A percentile compares a stretch with the other conserved stretches of the same genome.
Conservation (phyloP, 2,888 invertebrate genomes). For the Erynnis tages region DNA sequence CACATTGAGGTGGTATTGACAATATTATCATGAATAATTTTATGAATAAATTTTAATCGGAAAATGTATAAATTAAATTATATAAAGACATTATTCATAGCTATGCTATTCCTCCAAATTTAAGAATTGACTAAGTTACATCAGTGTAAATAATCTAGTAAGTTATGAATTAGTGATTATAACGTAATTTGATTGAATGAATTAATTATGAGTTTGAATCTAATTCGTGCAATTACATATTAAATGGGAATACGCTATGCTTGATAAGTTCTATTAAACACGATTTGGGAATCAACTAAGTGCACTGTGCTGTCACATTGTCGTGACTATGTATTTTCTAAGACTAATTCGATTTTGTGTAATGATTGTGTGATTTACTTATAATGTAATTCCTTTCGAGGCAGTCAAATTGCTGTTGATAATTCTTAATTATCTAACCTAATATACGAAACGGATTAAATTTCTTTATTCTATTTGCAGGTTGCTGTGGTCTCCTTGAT, state of each 20-base stretch:
- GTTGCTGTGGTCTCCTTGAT: conserved; percentile 61
- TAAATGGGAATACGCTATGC: conserved; percentile 2
- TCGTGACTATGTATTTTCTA: conserved; percentile 45
- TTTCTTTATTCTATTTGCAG: conserved; percentile 57
- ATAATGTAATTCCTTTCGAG: conserved; percentile 43
- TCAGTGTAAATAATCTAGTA: conserved; percentile 26
- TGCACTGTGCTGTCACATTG: conserved; percentile 71
- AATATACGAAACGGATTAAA: conserved; percentile 76
- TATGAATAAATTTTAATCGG: not conserved
- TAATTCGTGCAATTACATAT: conserved; percentile 13
- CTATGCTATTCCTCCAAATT: conserved; percentile 36
- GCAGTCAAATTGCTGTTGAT: conserved; percentile 44
- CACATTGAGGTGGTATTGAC: conserved; percentile 17
- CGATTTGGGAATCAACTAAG: conserved; percentile 52
- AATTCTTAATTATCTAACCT: conserved; percentile 50
- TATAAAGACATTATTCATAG: conserved; percentile 29
- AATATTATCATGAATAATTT: not conserved
- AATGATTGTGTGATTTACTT: conserved; percentile 35
- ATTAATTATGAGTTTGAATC: conserved; percentile 3
- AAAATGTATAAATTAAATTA: conserved; percentile 4
- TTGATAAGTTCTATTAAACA: conserved; percentile 23
- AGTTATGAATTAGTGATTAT: conserved; percentile 7
- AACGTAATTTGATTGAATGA: not conserved
- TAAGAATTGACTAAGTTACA: conserved; percentile 56
- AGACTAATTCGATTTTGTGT: conserved; percentile 49